Percentiles rank a stretch among this genome's conserved stretches.
These are phyloP conservation scores for Acanthopleura granulata DNA, from an alignment of 2,888 invertebrate species.

Conservation along the genomic window DNA sequence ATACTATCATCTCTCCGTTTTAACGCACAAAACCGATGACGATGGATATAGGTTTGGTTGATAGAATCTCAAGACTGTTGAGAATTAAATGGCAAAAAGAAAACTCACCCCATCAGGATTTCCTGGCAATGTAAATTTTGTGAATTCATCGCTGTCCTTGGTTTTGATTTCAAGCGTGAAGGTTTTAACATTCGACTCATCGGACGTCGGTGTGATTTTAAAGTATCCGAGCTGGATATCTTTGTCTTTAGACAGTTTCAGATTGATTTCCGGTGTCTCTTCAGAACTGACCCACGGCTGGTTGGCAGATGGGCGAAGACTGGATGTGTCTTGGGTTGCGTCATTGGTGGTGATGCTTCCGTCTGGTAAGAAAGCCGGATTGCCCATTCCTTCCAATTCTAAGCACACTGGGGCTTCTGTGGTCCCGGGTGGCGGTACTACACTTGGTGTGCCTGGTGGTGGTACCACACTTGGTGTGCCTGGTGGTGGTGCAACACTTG, in stretches of 20 bases:
- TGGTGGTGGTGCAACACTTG: too few species aligned
- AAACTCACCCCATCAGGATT: background rate
- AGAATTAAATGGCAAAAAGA: background rate
- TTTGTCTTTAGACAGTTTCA: background rate
- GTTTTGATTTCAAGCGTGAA: background rate
- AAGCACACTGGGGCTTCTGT: background rate
- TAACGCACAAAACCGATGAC: too few species aligned
- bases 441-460: too few species aligned
- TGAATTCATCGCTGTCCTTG: background rate
- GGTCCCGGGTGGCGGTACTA: background rate
- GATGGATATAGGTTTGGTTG: too few species aligned
- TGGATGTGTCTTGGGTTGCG: background rate
- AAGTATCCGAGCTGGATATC: background rate
- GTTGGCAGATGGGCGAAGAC: background rate
- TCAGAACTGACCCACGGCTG: background rate
- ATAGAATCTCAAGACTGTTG: background rate
- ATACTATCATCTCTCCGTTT: too few species aligned
- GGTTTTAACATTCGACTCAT: background rate
- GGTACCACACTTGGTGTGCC: too few species aligned
- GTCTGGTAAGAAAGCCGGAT: background rate
- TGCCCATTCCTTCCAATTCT: background rate
- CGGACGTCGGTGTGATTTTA: background rate
- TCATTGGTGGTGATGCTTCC: background rate
- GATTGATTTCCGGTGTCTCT: background rate
- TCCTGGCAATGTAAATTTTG: background rate